Evolutionary conservation across 2,797 vertebrate species (phyloP).

Genomic region (Helostoma temminkii): DNA sequence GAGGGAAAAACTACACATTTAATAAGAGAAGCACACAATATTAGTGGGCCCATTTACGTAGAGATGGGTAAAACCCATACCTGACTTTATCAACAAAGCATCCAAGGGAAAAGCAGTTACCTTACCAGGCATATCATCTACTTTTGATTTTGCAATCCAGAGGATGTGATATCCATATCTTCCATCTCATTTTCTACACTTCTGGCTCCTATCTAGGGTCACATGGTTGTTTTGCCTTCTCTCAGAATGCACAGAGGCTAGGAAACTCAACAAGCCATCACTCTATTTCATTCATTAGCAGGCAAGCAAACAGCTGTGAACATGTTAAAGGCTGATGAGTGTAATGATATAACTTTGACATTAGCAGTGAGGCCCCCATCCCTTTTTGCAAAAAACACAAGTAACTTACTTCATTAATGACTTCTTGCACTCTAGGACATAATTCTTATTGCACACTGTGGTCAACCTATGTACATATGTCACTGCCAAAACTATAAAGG

Average conservation of each 20-base stretch:
- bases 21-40: conserved; percentile 11
- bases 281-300: conserved; percentile 14
- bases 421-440: conserved; percentile 37
- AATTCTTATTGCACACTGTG: conserved; percentile 51
- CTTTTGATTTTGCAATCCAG: conserved; percentile 7
- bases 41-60: conserved; percentile 17
- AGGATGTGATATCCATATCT: conserved; percentile 2
- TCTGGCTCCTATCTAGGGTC: conserved; percentile 15
- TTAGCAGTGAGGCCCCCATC: conserved; percentile 14
- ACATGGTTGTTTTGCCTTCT: conserved; percentile 15
- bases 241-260: conserved; percentile 11
- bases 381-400: conserved; percentile 28
- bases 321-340: conserved; percentile 30
- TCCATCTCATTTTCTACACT: background rate
- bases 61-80: conserved; percentile 1
- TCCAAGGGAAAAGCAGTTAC: background rate
- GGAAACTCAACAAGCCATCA: conserved; percentile 10
- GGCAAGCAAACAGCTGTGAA: conserved; percentile 24
- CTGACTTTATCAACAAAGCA: conserved; percentile 23
- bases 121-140: background rate
- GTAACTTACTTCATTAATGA: conserved; percentile 47
- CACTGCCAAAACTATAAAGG: conserved; percentile 62
- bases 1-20: background rate
- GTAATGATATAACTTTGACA: conserved; percentile 50
- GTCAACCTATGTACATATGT: conserved; percentile 67